These are phyloP conservation scores for Dromococcyx pavoninus DNA, from an alignment of 2,797 vertebrate genomes.

Conservation along the genomic window DNA sequence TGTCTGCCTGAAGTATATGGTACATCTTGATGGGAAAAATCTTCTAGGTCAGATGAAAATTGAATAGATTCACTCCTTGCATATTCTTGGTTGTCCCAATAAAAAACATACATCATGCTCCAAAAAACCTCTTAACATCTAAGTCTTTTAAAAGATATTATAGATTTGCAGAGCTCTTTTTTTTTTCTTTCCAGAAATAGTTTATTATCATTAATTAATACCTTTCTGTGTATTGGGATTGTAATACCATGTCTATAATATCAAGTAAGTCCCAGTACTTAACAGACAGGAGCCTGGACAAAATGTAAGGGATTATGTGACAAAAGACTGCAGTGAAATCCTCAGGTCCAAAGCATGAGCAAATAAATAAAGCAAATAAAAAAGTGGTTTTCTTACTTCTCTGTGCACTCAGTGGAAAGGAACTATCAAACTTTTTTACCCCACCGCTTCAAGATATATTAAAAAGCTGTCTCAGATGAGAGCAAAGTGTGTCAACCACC, in stretches of 20 bases:
- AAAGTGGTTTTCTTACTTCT: slow-evolving; percentile 2
- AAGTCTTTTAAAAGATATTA: neutral
- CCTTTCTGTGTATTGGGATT: neutral
- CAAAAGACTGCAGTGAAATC: neutral
- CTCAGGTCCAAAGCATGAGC: neutral
- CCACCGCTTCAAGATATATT: slow-evolving; percentile 39
- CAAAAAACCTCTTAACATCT: neutral
- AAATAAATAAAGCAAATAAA: slow-evolving; percentile 44
- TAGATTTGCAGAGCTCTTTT: accelerated
- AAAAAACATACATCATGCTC: neutral
- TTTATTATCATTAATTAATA: neutral
- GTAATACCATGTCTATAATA: neutral
- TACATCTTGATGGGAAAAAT: neutral
- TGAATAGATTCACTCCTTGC: neutral
- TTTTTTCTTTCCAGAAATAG: neutral
- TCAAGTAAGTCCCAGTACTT: neutral
- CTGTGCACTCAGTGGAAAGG: slow-evolving; percentile 57
- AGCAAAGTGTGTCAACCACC: slow-evolving; percentile 26
- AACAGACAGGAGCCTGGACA: neutral
- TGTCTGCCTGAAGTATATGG: neutral
- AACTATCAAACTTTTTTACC: slow-evolving; percentile 53
- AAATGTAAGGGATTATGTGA: neutral
- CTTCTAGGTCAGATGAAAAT: neutral
- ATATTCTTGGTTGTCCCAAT: neutral
- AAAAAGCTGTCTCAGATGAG: slow-evolving; percentile 30